Base-by-base conservation (phyloP, 1,140 invertebrate genomes). In the Drosophila parvula region DNA sequence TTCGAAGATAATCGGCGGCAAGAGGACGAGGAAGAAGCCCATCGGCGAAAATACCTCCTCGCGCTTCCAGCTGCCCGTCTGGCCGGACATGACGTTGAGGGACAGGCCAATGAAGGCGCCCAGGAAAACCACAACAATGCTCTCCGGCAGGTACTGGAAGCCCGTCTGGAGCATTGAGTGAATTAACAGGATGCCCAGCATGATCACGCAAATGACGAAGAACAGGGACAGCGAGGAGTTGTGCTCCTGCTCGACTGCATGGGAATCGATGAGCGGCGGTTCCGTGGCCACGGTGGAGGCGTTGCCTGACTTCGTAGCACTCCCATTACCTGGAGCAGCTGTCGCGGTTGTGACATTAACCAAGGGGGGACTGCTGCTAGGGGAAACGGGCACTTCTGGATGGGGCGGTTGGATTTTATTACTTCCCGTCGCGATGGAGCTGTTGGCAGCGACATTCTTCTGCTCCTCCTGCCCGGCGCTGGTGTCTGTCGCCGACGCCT, bases 1-100 rank as follows among this genome's bases (percentile, higher is more conserved):
- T 93, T 99, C 98, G 94, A 99, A 99, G 78, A 99, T 99, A 47
- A 99, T 99, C 1, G 98, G 98, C 7, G 98, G 98, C n/a, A 99
- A 92, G 1, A 99, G 93, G 1, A 99, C 96, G 47, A 99, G 93
- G 85, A 99, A 99, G 92, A 99, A 99, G 10, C 98, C 97, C 50
- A 98, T 99, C 0, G 98, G 98, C 12, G 97, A 98, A 86, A 99
- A 98, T 0, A 98, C 97, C 93, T 99, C 98, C 92, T 99, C 98
- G 93, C 98, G 98, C 90, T 96, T 95, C 97, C 97, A 98, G 92
- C 98, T 98, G 41, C 96, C 96, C 91, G 98, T 97, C 84, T 96
- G 95, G 67, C 97, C 95, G 1, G 97, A 98, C 94, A 98, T 95
- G 6, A 99, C 92, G 91, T 98, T 98, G 58, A 99, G 95, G 32